phyloP scores from a whole-genome alignment of 37 sponge, comb jelly and placozoan species.

The Chondrosia reniformis region DNA sequence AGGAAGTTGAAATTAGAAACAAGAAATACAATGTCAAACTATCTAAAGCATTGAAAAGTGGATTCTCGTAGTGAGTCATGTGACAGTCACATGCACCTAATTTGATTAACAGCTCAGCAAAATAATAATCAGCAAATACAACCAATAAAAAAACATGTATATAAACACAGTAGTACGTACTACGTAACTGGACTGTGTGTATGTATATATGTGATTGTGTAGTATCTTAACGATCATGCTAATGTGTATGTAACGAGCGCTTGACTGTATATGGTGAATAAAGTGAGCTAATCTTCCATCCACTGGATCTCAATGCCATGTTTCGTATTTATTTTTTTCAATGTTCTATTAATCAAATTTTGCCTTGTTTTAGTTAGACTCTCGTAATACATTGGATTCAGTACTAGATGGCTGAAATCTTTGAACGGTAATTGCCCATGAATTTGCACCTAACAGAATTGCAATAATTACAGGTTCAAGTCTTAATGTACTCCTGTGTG shows the following conservation, averaged over 20 bases:
- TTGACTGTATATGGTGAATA: too few species aligned
- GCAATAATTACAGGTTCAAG: background rate
- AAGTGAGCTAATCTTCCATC: too few species aligned
- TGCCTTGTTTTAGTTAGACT: too few species aligned
- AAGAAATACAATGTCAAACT: slow-evolving; percentile 7
- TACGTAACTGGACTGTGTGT: too few species aligned
- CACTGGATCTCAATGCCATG: background rate
- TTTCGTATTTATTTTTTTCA: background rate
- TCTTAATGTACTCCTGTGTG: background rate
- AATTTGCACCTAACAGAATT: background rate
- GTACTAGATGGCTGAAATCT: background rate
- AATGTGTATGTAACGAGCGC: too few species aligned
- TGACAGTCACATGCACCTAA: background rate
- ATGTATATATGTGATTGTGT: too few species aligned
- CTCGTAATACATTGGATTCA: too few species aligned
- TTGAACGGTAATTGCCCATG: background rate
- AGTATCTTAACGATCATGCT: too few species aligned
- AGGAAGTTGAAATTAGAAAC: background rate
- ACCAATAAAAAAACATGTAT: too few species aligned
- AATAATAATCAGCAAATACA: too few species aligned
- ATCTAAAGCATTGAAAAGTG: slow-evolving; percentile 33
- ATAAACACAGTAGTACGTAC: too few species aligned
- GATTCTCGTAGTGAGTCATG: slow-evolving; percentile 16
- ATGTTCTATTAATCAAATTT: background rate
- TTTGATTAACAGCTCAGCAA: too few species aligned